phyloP scores from a whole-genome alignment of 2,888 invertebrate species.

The Caenorhabditis imperialis region DNA sequence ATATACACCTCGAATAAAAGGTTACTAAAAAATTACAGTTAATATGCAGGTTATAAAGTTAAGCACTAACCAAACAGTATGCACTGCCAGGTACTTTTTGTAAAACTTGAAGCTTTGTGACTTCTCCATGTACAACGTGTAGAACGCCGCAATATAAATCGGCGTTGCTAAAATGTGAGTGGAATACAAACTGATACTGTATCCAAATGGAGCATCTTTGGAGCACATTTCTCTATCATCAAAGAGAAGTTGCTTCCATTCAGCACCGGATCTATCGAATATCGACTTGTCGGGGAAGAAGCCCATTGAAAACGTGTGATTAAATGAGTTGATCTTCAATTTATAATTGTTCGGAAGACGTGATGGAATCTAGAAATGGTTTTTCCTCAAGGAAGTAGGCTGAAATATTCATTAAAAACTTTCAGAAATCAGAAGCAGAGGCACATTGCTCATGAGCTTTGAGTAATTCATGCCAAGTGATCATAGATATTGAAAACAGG shows the following conservation, averaged over 20 bases:
- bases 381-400: no score
- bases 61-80: slow-evolving; percentile 22
- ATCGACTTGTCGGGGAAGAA: slow-evolving; percentile 41
- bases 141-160: slow-evolving; percentile 33
- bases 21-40: slow-evolving; percentile 13
- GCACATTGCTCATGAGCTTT: no score
- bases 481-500: no score
- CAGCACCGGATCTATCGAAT: slow-evolving; percentile 12
- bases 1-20: slow-evolving; percentile 34
- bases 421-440: no score
- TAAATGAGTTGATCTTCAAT: no score
- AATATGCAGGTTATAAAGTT: neutral
- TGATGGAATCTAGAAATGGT: no score
- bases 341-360: no score
- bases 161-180: slow-evolving; percentile 39
- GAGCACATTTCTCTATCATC: slow-evolving; percentile 43
- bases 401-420: no score
- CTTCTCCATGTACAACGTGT: slow-evolving; percentile 25
- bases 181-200: slow-evolving; percentile 23
- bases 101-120: slow-evolving; percentile 28
- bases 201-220: slow-evolving; percentile 24
- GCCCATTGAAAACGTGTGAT: slow-evolving; percentile 9
- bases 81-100: slow-evolving; percentile 30
- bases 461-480: no score
- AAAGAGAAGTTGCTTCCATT: slow-evolving; percentile 34